Conservation (phyloP, 2,797 vertebrate species). For the Heterohyrax brucei region DNA sequence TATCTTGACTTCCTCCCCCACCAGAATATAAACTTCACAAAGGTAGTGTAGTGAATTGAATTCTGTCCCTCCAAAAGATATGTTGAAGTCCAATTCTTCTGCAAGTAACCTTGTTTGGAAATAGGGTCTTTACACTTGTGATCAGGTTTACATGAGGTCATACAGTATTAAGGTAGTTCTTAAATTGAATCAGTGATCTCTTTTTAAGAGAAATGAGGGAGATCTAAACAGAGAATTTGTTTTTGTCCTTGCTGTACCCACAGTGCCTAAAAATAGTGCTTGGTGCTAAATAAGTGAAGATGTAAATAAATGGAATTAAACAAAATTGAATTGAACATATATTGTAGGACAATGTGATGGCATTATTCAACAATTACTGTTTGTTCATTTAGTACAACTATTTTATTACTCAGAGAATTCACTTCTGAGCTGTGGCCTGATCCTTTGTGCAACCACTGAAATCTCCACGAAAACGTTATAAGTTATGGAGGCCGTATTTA, state of each 20-base stretch:
- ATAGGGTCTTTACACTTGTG: too few relatives aligned
- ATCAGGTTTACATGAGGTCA: too few relatives aligned
- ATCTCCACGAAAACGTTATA: background rate
- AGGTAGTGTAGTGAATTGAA: too few relatives aligned
- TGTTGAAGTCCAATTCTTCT: too few relatives aligned
- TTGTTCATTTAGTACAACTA: background rate
- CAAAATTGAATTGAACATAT: background rate
- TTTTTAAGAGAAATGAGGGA: too few relatives aligned
- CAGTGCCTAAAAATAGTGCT: too few relatives aligned
- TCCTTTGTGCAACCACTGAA: background rate
- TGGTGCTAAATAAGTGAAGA: background rate
- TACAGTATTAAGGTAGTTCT: too few relatives aligned
- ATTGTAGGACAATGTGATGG: background rate
- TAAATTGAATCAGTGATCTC: too few relatives aligned
- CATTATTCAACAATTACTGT: background rate
- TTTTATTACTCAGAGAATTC: background rate
- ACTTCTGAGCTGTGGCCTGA: constrained; percentile 1
- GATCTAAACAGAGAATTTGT: background rate
- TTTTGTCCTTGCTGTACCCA: background rate
- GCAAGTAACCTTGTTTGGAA: too few relatives aligned
- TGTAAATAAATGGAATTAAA: background rate
- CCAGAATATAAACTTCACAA: background rate
- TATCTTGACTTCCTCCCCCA: background rate
- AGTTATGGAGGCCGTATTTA: background rate
- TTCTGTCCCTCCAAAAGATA: too few relatives aligned